Percentiles rank a stretch among this genome's conserved stretches.
Evolutionary conservation across 2,113 vertebrate species (phyloP).

Genomic region (Zosterops japonicus): DNA sequence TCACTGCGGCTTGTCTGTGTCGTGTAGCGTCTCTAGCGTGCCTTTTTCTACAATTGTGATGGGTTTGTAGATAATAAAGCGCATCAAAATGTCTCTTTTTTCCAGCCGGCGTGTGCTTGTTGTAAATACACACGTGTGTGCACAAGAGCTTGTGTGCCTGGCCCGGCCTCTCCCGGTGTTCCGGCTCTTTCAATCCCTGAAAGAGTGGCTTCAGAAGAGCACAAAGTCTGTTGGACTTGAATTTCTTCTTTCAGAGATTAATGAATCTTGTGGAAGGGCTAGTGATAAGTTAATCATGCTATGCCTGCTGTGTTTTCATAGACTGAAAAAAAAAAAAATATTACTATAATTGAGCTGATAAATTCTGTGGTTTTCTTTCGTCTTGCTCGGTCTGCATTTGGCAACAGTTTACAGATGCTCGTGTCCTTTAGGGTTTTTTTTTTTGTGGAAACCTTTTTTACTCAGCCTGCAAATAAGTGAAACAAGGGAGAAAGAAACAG

Average conservation of each 20-base stretch:
- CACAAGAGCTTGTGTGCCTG: neutral
- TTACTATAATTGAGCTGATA: conserved; percentile 29
- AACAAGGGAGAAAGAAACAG: neutral
- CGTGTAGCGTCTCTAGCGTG: neutral
- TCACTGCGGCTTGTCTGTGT: neutral
- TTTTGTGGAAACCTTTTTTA: neutral
- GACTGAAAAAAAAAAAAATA: neutral
- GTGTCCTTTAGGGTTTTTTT: neutral
- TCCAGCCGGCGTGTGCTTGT: neutral
- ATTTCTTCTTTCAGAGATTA: conserved; percentile 3
- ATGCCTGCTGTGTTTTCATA: neutral
- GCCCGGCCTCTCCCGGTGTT: neutral
- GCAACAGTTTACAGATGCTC: neutral
- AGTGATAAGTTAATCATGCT: conserved; percentile 44
- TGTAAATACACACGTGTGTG: conserved; percentile 9
- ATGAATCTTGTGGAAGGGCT: conserved; percentile 12
- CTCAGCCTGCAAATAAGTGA: neutral
- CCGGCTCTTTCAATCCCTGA: neutral
- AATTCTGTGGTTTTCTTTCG: neutral
- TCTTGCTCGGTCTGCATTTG: neutral
- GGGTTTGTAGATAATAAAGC: neutral
- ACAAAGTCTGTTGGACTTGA: neutral
- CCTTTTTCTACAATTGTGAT: neutral
- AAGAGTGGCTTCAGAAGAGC: neutral
- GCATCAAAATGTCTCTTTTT: neutral